phyloP scores from a whole-genome alignment of 2,113 vertebrate genomes.

The Gadus macrocephalus region DNA sequence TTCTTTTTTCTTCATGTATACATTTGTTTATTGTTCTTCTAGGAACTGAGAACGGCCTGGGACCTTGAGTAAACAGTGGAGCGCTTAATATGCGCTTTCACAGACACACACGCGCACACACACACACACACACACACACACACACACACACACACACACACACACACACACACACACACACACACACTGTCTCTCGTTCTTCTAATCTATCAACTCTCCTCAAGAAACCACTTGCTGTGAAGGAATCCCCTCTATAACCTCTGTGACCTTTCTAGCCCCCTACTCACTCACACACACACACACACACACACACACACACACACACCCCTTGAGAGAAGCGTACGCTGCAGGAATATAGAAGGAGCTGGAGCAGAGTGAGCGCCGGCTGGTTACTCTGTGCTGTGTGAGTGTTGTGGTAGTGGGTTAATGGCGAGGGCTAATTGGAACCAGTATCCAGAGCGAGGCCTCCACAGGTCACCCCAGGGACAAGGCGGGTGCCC shows the following conservation, averaged over 20 bases:
- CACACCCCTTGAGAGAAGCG: neutral
- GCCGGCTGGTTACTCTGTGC: conserved; percentile 2
- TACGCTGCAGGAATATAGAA: neutral
- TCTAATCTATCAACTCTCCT: conserved; percentile 28
- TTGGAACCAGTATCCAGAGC: conserved; percentile 8
- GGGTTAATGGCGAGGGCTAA: conserved; percentile 4
- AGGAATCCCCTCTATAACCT: conserved; percentile 26
- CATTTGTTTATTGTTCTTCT: conserved; percentile 58
- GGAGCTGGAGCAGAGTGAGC: neutral
- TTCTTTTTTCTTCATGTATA: conserved; percentile 30
- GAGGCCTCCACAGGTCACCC: neutral
- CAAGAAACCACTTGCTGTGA: conserved; percentile 31
- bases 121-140: neutral
- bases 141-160: conserved; percentile 8
- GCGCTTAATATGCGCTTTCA: conserved; percentile 41
- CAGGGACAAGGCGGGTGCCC: neutral
- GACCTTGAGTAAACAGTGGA: conserved; percentile 57
- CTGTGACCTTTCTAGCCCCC: conserved; percentile 14
- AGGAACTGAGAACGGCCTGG: conserved; percentile 38
- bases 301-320: neutral
- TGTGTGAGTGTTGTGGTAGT: neutral
- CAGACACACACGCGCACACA: conserved; percentile 27
- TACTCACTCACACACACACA: conserved; percentile 4
- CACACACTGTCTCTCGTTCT: neutral
- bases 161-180: neutral